Evolutionary conservation across 2,113 vertebrate genomes (phyloP).

Genomic region (Myocastor coypus): DNA sequence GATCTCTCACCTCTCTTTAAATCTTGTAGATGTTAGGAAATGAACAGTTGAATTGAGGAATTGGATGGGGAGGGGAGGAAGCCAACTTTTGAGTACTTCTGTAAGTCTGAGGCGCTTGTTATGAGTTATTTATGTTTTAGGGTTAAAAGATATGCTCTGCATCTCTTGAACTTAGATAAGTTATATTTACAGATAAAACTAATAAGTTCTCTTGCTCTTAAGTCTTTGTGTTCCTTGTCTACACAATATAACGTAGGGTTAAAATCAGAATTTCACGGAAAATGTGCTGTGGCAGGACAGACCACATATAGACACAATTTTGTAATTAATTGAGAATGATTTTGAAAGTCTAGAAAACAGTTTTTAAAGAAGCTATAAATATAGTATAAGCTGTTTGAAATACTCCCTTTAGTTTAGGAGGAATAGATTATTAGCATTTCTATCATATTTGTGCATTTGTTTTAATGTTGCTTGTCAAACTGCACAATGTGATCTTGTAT

Average conservation of each 20-base stretch:
- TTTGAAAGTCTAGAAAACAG: slow-evolving; percentile 48
- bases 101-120: slow-evolving; percentile 37
- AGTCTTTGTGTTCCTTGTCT: slow-evolving; percentile 11
- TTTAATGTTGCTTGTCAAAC: slow-evolving; percentile 32
- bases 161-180: not conserved
- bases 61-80: too few species aligned
- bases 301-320: slow-evolving; percentile 37
- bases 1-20: rapidly evolving
- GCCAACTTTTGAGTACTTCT: slow-evolving; percentile 34
- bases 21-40: not conserved
- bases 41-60: not conserved
- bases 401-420: slow-evolving; percentile 37
- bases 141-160: slow-evolving; percentile 25
- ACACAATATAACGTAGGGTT: not conserved
- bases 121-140: slow-evolving; percentile 37
- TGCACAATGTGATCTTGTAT: not conserved
- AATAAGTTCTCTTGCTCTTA: not conserved
- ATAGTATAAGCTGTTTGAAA: slow-evolving; percentile 28
- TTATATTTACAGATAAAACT: slow-evolving; percentile 43
- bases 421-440: slow-evolving; percentile 28
- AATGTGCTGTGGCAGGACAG: not conserved
- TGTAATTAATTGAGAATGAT: slow-evolving; percentile 39
- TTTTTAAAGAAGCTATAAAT: slow-evolving; percentile 64
- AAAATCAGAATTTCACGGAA: slow-evolving; percentile 34
- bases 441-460: slow-evolving; percentile 37